Base-by-base conservation (phyloP, 2,888 invertebrate genomes). In the Scaptomyza flava region DNA sequence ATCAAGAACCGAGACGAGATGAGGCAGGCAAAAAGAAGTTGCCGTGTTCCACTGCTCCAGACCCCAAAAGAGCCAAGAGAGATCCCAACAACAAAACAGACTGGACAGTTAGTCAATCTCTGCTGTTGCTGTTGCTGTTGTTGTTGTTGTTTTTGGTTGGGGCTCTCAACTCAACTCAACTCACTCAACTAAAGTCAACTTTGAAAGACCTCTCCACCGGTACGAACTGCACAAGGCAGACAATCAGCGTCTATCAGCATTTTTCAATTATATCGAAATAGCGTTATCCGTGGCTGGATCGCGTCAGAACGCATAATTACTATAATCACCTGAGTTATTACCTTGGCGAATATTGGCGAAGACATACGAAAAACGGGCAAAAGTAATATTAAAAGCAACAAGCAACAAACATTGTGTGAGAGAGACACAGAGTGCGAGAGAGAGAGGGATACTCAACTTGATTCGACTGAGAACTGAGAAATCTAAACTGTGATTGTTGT, bases 271-370 rank as follows among this genome's bases (percentile, higher is more conserved):
- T 91, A 91, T 91, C 91, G 91, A 87, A 90, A 90, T 91, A 91
- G 92, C 92, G 91, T 91, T 91, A 91, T 91, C 91, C 91, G 90
- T 90, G 90, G 89, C 90, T 81, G 90, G 78, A 90, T 90, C 90
- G 90, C 90, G 90, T 90, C 90, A 90, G 90, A 90, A 91, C 91
- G 91, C 92, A 91, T 92, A 92, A 91, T 91, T 91, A 91, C 91
- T 92, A 91, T 91, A 91, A 91, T 91, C 91, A 91, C 91, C 91
- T 92, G 91, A 92, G 91, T 92, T 91, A 91, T 91, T 91, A 91
- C 91, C 91, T 91, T 90, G 88, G 87, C 90, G 90, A 88, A 81
- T 85, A 88, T 88, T 88, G 89, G 84, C 87, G 87, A 72, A 87
- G 89, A 79, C 81, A 83, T 77, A 78, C 71, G 73, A 80, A 87